Evolutionary conservation across 2,888 invertebrate species (phyloP), one percentile per base, ranked within the genome.

Genomic region (Pseudanteris insignis): DNA sequence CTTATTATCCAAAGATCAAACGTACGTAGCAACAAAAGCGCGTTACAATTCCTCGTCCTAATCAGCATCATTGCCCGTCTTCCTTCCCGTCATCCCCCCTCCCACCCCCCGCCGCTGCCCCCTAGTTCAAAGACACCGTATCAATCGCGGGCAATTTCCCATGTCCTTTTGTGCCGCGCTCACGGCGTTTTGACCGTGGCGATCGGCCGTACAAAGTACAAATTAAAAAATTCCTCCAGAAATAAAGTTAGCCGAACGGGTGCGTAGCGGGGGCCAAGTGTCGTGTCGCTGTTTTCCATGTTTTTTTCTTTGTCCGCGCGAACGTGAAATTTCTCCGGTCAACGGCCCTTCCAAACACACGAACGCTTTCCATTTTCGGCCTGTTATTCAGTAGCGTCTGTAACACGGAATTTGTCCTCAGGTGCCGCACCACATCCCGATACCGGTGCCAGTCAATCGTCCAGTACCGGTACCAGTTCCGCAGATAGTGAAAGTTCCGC

Each of bases 401-500:
- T 51, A 33, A 46, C 40, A 13, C 25, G 36, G 2, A 26, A 50
- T 58, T 50, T 58, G 12, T 30, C 36, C 59, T 9, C 43, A 79
- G 79, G 65, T 79, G 41, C 79, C 79, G 7, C 73, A 77, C 62
- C 79, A 77, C 48, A 73, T 79, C 53, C 79, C 79, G 13, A 67
- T 79, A 9, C 76, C 78, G 12, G 79, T 79, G 38, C 79, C 79
- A 7, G 79, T 79, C 25, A 73, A 78, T 67, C 76, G 73, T 64
- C 79, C 79, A 15, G 68, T 79, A 46, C 70, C 79, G 8, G 57
- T 79, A 54, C 79, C 77, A 29, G 77, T 79, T 46, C 74, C 79
- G 50, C 77, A 79, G 63, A 73, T 79, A 68, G 78, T 79, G 70
- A 77, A 78, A 76, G 76, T 79, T 9, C 77, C 76, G 38, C 75